Conservation (phyloP, 2,888 invertebrate genomes). For the Hoplodrina blanda region DNA sequence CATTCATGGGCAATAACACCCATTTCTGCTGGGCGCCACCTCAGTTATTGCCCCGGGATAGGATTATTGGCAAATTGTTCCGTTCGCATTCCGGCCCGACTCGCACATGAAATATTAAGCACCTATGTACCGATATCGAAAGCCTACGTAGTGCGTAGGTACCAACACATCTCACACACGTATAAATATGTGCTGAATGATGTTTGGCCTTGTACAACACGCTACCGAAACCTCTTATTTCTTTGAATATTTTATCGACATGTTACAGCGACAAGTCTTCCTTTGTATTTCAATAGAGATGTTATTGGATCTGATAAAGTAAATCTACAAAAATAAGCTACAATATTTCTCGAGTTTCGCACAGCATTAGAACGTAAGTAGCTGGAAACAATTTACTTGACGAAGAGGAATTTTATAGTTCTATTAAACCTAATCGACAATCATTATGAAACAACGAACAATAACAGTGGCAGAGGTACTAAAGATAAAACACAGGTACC, state of each 20-base stretch:
- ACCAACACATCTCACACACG: slow-evolving; percentile 34
- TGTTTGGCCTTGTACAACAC: slow-evolving; percentile 50
- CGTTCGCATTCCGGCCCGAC: slow-evolving; percentile 84
- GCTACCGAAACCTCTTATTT: slow-evolving; percentile 37
- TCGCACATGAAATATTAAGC: slow-evolving; percentile 88
- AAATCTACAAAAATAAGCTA: slow-evolving; percentile 21
- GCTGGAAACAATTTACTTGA: slow-evolving; percentile 30
- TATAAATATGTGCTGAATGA: slow-evolving; percentile 61
- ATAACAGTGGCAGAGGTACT: slow-evolving; percentile 47
- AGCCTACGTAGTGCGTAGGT: slow-evolving; percentile 54
- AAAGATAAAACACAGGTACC: slow-evolving; percentile 62
- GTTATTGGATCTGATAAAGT: slow-evolving; percentile 35
- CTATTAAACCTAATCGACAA: slow-evolving; percentile 55
- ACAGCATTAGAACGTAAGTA: slow-evolving; percentile 23
- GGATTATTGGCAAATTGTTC: slow-evolving; percentile 90
- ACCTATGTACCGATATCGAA: slow-evolving; percentile 74
- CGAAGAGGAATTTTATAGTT: slow-evolving; percentile 46
- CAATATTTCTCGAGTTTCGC: slow-evolving; percentile 4
- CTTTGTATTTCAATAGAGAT: slow-evolving; percentile 37
- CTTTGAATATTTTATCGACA: slow-evolving; percentile 42
- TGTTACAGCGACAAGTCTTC: slow-evolving; percentile 25
- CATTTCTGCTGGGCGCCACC: slow-evolving; percentile 85
- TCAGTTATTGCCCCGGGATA: slow-evolving; percentile 86
- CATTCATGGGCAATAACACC: slow-evolving; percentile 87
- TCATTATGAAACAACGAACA: slow-evolving; percentile 54